These are phyloP conservation scores for Steinernema scapterisci DNA, from an alignment of 2,888 invertebrate genomes.

Conservation along the genomic window DNA sequence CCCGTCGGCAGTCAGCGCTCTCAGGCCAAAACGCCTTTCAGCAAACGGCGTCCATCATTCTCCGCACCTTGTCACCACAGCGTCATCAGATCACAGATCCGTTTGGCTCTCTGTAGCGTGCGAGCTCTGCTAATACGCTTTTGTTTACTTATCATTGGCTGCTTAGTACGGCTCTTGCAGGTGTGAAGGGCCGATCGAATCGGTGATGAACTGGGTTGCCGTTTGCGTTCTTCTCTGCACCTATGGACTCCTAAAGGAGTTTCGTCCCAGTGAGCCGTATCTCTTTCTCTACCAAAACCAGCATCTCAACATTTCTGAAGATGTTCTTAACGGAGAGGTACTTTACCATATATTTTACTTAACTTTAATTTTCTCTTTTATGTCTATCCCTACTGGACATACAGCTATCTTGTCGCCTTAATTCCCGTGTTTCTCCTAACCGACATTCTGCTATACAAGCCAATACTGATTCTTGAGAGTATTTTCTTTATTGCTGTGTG, in stretches of 20 bases:
- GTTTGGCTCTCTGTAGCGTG: too few species aligned
- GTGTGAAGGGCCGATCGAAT: too few species aligned
- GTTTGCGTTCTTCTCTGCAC: constrained; percentile 26
- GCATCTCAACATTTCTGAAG: constrained; percentile 54
- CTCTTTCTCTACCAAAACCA: constrained; percentile 60
- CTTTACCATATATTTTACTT: background rate
- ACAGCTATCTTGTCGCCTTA: constrained; percentile 52
- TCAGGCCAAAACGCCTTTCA: too few species aligned
- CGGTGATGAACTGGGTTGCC: constrained; percentile 21
- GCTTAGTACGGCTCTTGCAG: background rate
- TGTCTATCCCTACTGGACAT: constrained; percentile 61
- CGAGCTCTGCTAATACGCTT: background rate
- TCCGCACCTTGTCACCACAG: too few species aligned
- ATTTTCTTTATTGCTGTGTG: constrained; percentile 77
- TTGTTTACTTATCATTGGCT: background rate
- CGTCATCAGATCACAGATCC: too few species aligned
- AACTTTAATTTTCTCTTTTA: constrained; percentile 33
- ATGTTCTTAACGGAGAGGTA: constrained; percentile 51
- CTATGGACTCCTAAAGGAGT: constrained; percentile 63
- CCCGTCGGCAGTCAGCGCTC: too few species aligned
- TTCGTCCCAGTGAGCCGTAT: constrained; percentile 63
- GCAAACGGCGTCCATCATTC: too few species aligned
- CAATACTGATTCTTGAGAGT: constrained; percentile 54
- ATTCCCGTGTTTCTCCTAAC: constrained; percentile 56
- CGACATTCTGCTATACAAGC: constrained; percentile 59